Base-by-base conservation (phyloP, 2,797 vertebrate genomes). In the Oryzias dopingdopingensis region DNA sequence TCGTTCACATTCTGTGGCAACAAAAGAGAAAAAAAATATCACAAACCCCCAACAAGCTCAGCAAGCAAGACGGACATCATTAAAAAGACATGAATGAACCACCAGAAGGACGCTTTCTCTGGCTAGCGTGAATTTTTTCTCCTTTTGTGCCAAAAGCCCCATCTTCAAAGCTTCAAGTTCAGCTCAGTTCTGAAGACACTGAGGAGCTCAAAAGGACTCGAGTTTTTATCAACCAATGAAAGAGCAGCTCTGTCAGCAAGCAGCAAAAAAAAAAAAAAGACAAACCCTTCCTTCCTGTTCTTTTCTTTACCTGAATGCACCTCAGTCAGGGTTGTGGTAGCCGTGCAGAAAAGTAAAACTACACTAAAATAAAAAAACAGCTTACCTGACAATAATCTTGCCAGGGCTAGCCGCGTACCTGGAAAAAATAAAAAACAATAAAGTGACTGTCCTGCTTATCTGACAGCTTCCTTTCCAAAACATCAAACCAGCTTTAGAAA, bases 351-450 rank as follows among this genome's bases (percentile, higher is more conserved):
- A 32, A 12, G 3, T 12, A 13, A 37, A 37, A 37, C 8, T 10
- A 26, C 6, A 26, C 26, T 26, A 26, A 18, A 52, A 18, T 18
- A 18, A 18, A 18, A 49, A 64, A 20, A 20, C 0, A 53, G 72
- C 88, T 93, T 91, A 94, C 90, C 92, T 92, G 92, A 92, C 86
- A 94, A 86, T 81, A 92, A 90, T 87, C 90, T 90, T 84, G 90
- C 90, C 86, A 94, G 87, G 87, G 84, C 89, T 83, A 92, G 65
- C 67, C 55, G 56, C 10, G 86, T 86, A 90, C 90, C 90, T 94
- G 87, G 59, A 89, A 91, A 79, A 88, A 84, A 91, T 75, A 70
- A 71, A 29, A 79, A 72, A 86, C 67, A 82, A 66, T 62, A 73
- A 40, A 62, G 73, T 89, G 64, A 88, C 84, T 77, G 64, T 65